Conservation (phyloP, 2,888 invertebrate species). For the Marronus borbonicus region DNA sequence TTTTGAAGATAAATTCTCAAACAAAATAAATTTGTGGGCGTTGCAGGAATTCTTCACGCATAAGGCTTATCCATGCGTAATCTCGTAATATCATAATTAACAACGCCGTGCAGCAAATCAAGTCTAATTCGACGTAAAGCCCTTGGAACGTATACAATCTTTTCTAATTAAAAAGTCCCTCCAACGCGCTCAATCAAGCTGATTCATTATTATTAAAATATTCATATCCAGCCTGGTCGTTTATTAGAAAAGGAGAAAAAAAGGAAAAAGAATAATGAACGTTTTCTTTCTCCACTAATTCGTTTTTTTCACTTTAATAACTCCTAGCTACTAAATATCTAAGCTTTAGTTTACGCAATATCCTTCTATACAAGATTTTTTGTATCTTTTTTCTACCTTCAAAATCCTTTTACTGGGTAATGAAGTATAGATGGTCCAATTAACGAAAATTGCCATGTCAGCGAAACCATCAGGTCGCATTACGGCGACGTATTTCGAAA, state of each 20-base stretch:
- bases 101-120: no score
- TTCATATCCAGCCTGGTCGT: not conserved
- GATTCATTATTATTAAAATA: slow-evolving; percentile 27
- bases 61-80: no score
- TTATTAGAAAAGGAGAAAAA: not conserved
- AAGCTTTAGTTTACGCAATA: slow-evolving; percentile 9
- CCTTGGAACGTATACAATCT: not conserved
- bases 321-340: not conserved
- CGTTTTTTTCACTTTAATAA: not conserved
- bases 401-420: slow-evolving; percentile 5
- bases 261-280: not conserved
- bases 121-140: no score
- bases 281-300: not conserved
- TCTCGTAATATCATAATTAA: no score
- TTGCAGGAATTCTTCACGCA: no score
- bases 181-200: not conserved
- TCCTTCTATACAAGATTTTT: not conserved
- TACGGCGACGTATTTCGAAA: not conserved
- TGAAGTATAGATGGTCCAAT: slow-evolving; percentile 8
- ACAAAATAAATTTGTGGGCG: no score
- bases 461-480: slow-evolving; percentile 3
- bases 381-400: not conserved
- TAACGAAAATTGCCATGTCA: slow-evolving; percentile 27
- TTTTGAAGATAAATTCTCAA: no score
- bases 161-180: slow-evolving; percentile 8